These are phyloP conservation scores for Xyrauchen texanus DNA, from an alignment of 2,113 vertebrate species.

Conservation along the genomic window DNA sequence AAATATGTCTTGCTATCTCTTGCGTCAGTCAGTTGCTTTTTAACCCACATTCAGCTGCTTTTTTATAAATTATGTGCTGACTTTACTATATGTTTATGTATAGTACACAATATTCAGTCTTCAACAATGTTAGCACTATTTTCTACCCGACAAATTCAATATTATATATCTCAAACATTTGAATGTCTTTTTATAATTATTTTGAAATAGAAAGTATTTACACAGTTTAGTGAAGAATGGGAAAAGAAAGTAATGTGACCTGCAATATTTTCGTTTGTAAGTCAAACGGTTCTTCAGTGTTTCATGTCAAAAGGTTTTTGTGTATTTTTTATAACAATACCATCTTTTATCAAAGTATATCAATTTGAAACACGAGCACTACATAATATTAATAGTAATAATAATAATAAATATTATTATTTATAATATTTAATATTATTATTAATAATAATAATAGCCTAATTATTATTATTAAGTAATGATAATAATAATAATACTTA, in stretches of 20 bases:
- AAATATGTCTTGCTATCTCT: slow-evolving; percentile 55
- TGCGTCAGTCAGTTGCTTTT: slow-evolving; percentile 44
- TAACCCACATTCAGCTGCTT: slow-evolving; percentile 42
- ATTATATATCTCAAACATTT: slow-evolving; percentile 46
- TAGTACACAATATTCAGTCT: slow-evolving; percentile 35
- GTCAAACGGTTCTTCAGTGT: too few species aligned
- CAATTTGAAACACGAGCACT: slow-evolving; percentile 51
- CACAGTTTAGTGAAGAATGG: slow-evolving; percentile 23
- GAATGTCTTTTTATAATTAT: slow-evolving; percentile 37
- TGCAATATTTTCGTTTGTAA: slow-evolving; percentile 29
- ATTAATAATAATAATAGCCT: too few species aligned
- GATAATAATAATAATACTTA: too few species aligned
- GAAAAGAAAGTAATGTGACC: slow-evolving; percentile 26
- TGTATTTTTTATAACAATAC: slow-evolving; percentile 7
- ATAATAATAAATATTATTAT: too few species aligned
- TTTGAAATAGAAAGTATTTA: slow-evolving; percentile 35
- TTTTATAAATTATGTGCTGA: slow-evolving; percentile 38
- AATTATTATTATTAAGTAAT: too few species aligned
- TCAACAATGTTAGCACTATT: slow-evolving; percentile 46
- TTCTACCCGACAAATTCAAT: slow-evolving; percentile 39
- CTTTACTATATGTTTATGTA: slow-evolving; percentile 39
- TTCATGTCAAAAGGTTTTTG: too few species aligned
- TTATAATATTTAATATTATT: too few species aligned
- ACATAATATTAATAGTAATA: slow-evolving; percentile 34
- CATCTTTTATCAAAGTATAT: slow-evolving; percentile 53